These are phyloP conservation scores for Drosophila putrida DNA, from an alignment of 2,888 invertebrate species.

Conservation along the genomic window DNA sequence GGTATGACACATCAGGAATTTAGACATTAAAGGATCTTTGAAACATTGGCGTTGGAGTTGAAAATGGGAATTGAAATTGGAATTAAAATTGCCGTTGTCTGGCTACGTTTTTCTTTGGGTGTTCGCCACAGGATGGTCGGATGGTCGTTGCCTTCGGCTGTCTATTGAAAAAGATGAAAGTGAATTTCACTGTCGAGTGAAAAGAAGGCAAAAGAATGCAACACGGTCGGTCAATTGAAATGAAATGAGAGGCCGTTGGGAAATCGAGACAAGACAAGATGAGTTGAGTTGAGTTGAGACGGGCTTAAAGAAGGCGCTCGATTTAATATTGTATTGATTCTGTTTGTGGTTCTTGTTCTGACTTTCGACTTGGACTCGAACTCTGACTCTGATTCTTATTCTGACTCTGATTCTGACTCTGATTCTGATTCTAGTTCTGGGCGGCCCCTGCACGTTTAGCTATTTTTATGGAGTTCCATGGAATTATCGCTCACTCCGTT, in stretches of 20 bases:
- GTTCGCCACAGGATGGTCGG: conserved; percentile 49
- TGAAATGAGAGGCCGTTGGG: conserved; percentile 54
- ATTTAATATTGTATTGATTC: conserved; percentile 22
- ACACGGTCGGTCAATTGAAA: conserved; percentile 64
- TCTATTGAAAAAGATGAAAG: conserved; percentile 76
- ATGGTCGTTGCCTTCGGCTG: conserved; percentile 35
- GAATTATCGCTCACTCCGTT: conserved; percentile 63
- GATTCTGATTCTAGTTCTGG: conserved; percentile 55
- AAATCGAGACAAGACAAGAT: conserved; percentile 35
- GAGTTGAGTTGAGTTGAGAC: conserved; percentile 1
- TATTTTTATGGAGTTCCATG: conserved; percentile 78
- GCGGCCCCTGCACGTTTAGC: conserved; percentile 77
- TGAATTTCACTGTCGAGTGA: conserved; percentile 58
- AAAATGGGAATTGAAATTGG: neutral
- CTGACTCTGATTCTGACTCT: neutral
- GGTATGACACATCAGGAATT: conserved; percentile 78
- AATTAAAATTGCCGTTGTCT: conserved; percentile 10
- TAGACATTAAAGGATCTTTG: conserved; percentile 70
- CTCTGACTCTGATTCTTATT: neutral
- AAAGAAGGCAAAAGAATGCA: conserved; percentile 50
- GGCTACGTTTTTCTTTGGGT: conserved; percentile 44
- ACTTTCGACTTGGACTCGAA: neutral
- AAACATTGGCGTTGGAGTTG: neutral
- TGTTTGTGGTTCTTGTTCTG: conserved; percentile 5
- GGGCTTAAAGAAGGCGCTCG: conserved; percentile 17